phyloP scores from a whole-genome alignment of 1,140 invertebrate species.

The Conus ventricosus region DNA sequence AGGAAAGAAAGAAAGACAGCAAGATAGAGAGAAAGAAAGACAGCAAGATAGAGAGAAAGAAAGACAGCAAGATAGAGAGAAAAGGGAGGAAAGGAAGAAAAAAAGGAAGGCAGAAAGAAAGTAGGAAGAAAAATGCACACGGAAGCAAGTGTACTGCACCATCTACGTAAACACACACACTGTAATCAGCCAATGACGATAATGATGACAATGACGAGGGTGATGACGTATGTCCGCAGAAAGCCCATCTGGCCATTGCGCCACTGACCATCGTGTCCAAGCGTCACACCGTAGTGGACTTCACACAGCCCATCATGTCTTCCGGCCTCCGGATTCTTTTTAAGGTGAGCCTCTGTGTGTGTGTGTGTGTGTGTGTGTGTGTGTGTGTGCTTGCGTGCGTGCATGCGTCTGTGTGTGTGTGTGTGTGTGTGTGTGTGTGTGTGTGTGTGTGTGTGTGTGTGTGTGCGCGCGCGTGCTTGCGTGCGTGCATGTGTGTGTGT shows the following conservation, averaged over 20 bases:
- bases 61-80: background rate
- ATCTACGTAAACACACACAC: no score
- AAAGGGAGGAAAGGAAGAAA: background rate
- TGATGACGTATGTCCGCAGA: constrained; percentile 36
- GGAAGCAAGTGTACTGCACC: no score
- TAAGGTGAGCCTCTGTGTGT: constrained; percentile 29
- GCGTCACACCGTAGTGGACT: constrained; percentile 7
- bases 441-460: no score
- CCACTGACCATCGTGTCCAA: constrained; percentile 34
- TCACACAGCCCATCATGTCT: constrained; percentile 43
- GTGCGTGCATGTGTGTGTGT: no score
- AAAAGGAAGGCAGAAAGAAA: background rate
- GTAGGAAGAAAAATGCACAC: background rate
- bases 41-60: no score
- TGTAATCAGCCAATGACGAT: background rate
- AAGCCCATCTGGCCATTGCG: constrained; percentile 47
- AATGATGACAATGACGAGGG: constrained; percentile 3
- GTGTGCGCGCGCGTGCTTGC: no score
- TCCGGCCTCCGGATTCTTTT: constrained; percentile 42
- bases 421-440: no score
- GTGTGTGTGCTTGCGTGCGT: background rate
- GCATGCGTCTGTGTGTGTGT: no score
- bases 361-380: constrained; percentile 9
- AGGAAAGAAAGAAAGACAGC: background rate
- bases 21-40: background rate